Evolutionary conservation across 2,888 invertebrate species (phyloP).

Genomic region (Aphidius colemani): DNA sequence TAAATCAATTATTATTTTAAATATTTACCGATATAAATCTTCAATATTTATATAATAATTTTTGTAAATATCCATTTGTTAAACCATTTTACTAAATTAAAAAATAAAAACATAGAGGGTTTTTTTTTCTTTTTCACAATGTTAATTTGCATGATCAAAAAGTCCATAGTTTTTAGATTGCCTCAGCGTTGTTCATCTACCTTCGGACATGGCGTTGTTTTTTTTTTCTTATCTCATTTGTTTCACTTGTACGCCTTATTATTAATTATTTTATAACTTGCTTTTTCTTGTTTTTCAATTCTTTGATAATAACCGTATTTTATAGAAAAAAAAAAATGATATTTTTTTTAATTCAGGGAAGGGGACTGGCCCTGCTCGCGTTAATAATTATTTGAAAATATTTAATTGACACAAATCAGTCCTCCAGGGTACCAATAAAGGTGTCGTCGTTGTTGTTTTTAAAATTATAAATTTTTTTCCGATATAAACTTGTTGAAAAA

Average conservation of each 20-base stretch:
- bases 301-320: not conserved
- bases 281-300: not conserved
- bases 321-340: not conserved
- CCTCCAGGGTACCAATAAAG: conserved; percentile 23
- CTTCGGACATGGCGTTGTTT: conserved; percentile 43
- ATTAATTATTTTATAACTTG: not conserved
- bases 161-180: conserved; percentile 61
- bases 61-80: conserved; percentile 29
- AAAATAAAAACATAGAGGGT: conserved; percentile 31
- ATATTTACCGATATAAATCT: too few species aligned
- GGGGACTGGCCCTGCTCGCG: conserved; percentile 5
- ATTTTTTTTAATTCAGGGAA: not conserved
- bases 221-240: not conserved
- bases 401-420: conserved; percentile 5
- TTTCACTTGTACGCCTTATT: conserved; percentile 35
- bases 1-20: too few species aligned
- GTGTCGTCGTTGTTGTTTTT: conserved; percentile 18
- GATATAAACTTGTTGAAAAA: not conserved
- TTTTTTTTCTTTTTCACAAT: conserved; percentile 22
- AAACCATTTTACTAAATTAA: not conserved
- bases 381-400: too few species aligned
- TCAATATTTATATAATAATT: not conserved
- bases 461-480: not conserved
- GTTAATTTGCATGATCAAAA: conserved; percentile 57
- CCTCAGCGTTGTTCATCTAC: conserved; percentile 59